These are phyloP conservation scores for Danio kyathit DNA, from an alignment of 2,797 vertebrate genomes.

Conservation along the genomic window DNA sequence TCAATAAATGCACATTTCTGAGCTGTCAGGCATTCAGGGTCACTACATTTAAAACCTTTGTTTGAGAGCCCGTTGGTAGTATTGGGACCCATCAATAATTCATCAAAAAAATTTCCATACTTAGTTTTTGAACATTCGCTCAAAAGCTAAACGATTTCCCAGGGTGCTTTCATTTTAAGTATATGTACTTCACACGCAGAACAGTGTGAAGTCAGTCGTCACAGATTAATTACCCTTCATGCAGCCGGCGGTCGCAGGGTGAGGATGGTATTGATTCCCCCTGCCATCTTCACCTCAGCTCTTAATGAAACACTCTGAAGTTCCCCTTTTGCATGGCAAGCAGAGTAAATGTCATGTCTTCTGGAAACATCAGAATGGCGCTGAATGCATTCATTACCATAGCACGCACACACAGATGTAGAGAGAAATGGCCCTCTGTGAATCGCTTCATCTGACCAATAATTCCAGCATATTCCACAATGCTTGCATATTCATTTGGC, in stretches of 20 bases:
- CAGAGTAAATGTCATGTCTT: constrained; percentile 59
- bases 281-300: constrained; percentile 37
- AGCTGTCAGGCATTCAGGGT: not conserved
- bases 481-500: not conserved
- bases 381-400: constrained; percentile 39
- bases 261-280: constrained; percentile 48
- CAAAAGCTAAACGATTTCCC: constrained; percentile 57
- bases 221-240: constrained; percentile 62
- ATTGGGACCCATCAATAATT: constrained; percentile 69
- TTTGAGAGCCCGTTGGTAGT: constrained; percentile 60
- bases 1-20: not conserved
- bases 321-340: constrained; percentile 52
- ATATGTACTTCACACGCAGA: constrained; percentile 39
- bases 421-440: not conserved
- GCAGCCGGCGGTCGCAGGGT: constrained; percentile 64
- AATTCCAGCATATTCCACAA: constrained; percentile 6
- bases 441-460: constrained; percentile 21
- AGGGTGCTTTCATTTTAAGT: constrained; percentile 52
- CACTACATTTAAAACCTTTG: constrained; percentile 2
- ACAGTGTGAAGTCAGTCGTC: constrained; percentile 39
- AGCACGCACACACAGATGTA: not conserved
- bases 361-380: constrained; percentile 39
- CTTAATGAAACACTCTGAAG: constrained; percentile 58
- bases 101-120: constrained; percentile 55
- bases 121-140: constrained; percentile 54